These are phyloP conservation scores for Pangasius larnaudii DNA, from an alignment of 2,797 vertebrate genomes.

Conservation along the genomic window DNA sequence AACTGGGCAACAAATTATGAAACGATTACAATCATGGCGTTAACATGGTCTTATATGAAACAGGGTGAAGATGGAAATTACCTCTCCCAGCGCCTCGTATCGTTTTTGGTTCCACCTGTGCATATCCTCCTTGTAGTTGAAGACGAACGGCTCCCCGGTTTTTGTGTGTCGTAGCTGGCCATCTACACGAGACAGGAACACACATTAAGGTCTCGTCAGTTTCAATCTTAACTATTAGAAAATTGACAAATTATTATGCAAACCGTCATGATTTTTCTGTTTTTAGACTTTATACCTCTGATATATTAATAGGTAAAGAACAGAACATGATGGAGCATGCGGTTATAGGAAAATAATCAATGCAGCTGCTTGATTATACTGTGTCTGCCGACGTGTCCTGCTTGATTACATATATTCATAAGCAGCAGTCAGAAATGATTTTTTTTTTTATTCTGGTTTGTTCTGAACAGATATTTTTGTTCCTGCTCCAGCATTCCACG, in stretches of 20 bases:
- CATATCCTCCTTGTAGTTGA: slow-evolving; percentile 94
- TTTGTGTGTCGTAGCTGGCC: slow-evolving; percentile 90
- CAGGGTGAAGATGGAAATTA: slow-evolving; percentile 64
- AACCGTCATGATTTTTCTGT: not conserved
- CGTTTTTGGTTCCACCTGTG: slow-evolving; percentile 98
- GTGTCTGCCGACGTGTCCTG: not conserved
- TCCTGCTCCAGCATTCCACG: not conserved
- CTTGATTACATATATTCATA: not conserved
- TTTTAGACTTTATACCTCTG: not conserved
- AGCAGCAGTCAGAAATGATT: not conserved
- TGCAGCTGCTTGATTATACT: not conserved
- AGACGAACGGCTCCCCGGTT: slow-evolving; percentile 92
- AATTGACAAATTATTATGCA: not conserved
- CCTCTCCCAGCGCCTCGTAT: slow-evolving; percentile 98
- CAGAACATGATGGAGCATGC: not conserved
- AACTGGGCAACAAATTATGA: slow-evolving; percentile 26
- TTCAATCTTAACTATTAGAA: not conserved
- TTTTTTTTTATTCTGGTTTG: not conserved
- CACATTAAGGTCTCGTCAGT: not conserved
- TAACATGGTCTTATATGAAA: not conserved
- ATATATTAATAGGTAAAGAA: not conserved
- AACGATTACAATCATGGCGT: slow-evolving; percentile 21
- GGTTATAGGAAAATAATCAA: not conserved
- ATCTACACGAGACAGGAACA: slow-evolving; percentile 63
- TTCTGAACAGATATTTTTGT: too few relatives aligned